Base-by-base conservation (phyloP, 2,888 invertebrate species). In the Calliscelio sp. region DNA sequence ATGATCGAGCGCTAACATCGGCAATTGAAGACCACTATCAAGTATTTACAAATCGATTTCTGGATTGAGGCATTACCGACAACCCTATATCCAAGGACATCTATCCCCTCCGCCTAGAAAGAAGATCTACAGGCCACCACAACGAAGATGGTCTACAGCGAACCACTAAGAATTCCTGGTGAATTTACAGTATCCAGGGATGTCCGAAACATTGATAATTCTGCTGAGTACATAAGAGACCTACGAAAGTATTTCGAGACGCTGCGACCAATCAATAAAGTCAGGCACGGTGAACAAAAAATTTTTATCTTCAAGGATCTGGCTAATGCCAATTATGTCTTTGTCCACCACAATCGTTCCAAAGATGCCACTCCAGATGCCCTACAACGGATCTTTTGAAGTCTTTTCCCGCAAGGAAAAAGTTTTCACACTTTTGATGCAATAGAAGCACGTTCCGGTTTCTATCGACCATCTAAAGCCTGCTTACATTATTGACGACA, bases 1-100 rank as follows among this genome's bases (percentile, higher is more conserved):
- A 53, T 68, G 68, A 87, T 93, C 10, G 74, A 84, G 41, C 53
- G 83, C 0, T 20, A 61, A 7, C 79, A 84, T 14, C 65, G 77
- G 8, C 38, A 46, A 10, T 22, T 81, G 1, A 81, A 81, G 51
- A 57, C 79, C 3, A 63, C 80, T 0, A 38, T 80, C 20, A 71
- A 22, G 25, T 84, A 66, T n/a, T 25, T 61, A 18, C 20, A n/a
- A 6, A 25, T n/a, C 2, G n/a, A 59, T 5, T 25, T 18, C 1
- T 71, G 79, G 75, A 55, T 68, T 1, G 77, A 77, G 2, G 10
- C 18, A n/a, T 49, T 84, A 0, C 71, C 78, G 0, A 78, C 73
- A 3, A 61, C 65, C 0, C 59, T 78, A 2, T n/a, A n/a, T n/a
- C n/a, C n/a, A n/a, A n/a, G n/a, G n/a, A 71, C 78, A 0, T 77